Conservation (phyloP, 2,888 invertebrate species). For the Nasonovia ribisnigri region DNA sequence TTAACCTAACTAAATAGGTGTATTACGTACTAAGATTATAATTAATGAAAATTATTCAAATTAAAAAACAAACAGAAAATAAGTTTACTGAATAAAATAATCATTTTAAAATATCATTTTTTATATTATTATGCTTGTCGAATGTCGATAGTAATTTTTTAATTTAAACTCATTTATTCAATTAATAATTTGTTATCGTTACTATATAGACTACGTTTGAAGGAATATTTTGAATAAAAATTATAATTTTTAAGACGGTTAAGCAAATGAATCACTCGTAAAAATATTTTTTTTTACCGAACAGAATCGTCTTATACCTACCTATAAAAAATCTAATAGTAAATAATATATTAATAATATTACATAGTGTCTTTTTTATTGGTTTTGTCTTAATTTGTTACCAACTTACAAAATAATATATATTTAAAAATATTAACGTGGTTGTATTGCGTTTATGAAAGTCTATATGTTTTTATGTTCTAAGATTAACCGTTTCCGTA, state of each 20-base stretch:
- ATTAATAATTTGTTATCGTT: neutral
- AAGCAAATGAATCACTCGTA: neutral
- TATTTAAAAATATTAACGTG: neutral
- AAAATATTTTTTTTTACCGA: neutral
- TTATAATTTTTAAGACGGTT: neutral
- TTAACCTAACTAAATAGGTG: neutral
- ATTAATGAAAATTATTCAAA: neutral
- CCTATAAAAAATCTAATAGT: neutral
- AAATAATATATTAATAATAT: neutral
- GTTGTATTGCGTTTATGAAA: neutral
- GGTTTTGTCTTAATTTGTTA: neutral
- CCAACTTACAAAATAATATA: neutral
- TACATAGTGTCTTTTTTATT: neutral
- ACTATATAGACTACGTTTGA: neutral
- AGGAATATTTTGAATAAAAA: neutral
- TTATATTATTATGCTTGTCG: neutral
- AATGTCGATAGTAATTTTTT: no score
- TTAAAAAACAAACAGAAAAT: neutral
- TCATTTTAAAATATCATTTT: neutral
- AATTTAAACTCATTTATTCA: neutral
- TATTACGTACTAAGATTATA: neutral
- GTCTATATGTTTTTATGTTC: neutral
- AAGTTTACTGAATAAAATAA: neutral
- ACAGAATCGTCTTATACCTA: neutral
- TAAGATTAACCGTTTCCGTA: neutral